phyloP scores from a whole-genome alignment of 2,797 vertebrate species.

The Diplodus sargus region DNA sequence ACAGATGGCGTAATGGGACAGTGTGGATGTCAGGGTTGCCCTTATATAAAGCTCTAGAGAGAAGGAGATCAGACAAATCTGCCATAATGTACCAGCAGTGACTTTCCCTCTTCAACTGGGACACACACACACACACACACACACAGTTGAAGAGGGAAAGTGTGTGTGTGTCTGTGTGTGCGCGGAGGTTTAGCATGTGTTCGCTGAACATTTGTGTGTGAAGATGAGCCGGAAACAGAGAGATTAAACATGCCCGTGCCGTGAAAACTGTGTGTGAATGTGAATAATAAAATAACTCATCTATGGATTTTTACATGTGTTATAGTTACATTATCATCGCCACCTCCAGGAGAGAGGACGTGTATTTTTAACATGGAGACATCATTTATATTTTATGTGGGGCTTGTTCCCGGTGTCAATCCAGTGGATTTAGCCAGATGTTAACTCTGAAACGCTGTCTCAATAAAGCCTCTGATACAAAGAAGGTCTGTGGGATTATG shows the following conservation, averaged over 20 bases:
- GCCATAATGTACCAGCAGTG: slow-evolving; percentile 43
- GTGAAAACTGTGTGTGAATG: neutral
- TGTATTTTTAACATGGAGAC: slow-evolving; percentile 11
- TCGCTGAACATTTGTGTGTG: slow-evolving; percentile 31
- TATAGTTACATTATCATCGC: neutral
- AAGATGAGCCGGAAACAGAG: slow-evolving; percentile 1
- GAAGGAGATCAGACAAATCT: slow-evolving; percentile 66
- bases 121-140: no score
- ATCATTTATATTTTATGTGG: neutral
- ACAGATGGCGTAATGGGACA: slow-evolving; percentile 67
- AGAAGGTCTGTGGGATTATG: slow-evolving; percentile 67
- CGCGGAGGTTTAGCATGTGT: slow-evolving; percentile 28
- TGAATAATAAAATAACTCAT: neutral
- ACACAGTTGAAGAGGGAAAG: no score
- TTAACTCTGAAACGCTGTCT: slow-evolving; percentile 56
- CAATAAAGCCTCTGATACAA: slow-evolving; percentile 66
- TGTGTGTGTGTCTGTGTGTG: no score
- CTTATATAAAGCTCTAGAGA: slow-evolving; percentile 49
- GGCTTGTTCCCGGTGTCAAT: slow-evolving; percentile 24
- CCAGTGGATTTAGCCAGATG: slow-evolving; percentile 75
- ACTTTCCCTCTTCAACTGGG: slow-evolving; percentile 26
- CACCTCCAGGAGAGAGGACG: neutral
- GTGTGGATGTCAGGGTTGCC: slow-evolving; percentile 50
- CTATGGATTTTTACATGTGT: no score
- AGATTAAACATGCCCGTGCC: neutral